These are phyloP conservation scores for Danaus melanippus DNA, from an alignment of 1,140 invertebrate genomes.

Conservation along the genomic window DNA sequence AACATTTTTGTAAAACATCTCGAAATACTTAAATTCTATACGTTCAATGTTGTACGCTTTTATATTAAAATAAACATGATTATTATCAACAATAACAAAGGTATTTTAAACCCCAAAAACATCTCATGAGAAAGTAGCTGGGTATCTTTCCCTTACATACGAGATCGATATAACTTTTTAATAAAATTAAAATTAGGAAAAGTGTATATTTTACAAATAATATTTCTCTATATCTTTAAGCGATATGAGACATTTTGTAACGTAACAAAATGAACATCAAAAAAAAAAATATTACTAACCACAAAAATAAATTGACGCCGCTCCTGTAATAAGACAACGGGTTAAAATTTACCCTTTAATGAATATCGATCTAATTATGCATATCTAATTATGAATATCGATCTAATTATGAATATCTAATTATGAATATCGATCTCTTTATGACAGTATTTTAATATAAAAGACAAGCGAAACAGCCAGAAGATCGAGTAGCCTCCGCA, in stretches of 20 bases:
- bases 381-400: constrained; percentile 56
- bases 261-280: not conserved
- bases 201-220: too few species aligned
- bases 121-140: too few species aligned
- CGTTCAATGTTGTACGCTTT: too few species aligned
- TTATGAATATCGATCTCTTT: constrained; percentile 66
- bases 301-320: constrained; percentile 11
- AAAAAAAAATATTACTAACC: constrained; percentile 3
- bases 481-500: constrained; percentile 63
- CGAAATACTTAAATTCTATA: too few species aligned
- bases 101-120: too few species aligned
- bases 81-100: too few species aligned
- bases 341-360: constrained; percentile 42
- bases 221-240: too few species aligned
- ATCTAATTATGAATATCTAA: constrained; percentile 55
- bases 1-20: too few species aligned
- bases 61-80: not conserved
- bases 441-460: constrained; percentile 61
- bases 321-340: constrained; percentile 29
- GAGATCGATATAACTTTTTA: too few species aligned
- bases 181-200: too few species aligned
- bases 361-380: constrained; percentile 37
- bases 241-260: too few species aligned
- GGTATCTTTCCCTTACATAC: too few species aligned
- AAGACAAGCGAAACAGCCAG: constrained; percentile 29